A percentile compares a stretch with the other conserved stretches of the same genome.
These are phyloP conservation scores for Ochropleura leucogaster DNA, from an alignment of 2,888 invertebrate species.

Conservation along the genomic window DNA sequence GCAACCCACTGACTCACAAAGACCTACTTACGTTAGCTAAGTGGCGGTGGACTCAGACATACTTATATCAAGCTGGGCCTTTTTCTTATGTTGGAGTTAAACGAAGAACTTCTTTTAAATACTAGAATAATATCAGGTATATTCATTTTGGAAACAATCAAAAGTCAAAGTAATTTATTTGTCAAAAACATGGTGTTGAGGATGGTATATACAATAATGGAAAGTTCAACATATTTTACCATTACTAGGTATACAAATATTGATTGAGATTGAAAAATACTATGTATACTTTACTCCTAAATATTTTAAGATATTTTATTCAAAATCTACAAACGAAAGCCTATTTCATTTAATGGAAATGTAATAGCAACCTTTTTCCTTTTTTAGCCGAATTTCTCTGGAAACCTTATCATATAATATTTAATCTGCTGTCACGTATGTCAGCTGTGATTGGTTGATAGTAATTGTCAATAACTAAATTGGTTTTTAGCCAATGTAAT, in stretches of 20 bases:
- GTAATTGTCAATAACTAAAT: neutral
- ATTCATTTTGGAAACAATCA: neutral
- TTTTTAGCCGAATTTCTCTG: neutral
- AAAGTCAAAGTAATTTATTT: neutral
- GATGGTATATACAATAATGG: no score
- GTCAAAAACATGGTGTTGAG: neutral
- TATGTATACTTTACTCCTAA: no score
- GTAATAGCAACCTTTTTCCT: neutral
- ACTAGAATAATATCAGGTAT: neutral
- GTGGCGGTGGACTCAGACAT: constrained; percentile 8
- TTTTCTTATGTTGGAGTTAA: constrained; percentile 25
- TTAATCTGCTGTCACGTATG: neutral
- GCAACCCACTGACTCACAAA: constrained; percentile 19
- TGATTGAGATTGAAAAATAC: no score
- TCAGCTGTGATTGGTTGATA: neutral
- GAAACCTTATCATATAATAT: neutral
- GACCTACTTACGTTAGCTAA: constrained; percentile 24
- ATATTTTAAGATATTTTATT: no score
- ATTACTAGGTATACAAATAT: no score
- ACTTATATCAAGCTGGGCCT: constrained; percentile 18
- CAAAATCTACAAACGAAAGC: neutral
- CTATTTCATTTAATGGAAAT: neutral
- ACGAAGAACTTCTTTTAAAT: neutral
- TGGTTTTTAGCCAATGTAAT: neutral
- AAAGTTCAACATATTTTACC: no score